phyloP scores from a whole-genome alignment of 2,113 vertebrate species.

The Chitala chitala region DNA sequence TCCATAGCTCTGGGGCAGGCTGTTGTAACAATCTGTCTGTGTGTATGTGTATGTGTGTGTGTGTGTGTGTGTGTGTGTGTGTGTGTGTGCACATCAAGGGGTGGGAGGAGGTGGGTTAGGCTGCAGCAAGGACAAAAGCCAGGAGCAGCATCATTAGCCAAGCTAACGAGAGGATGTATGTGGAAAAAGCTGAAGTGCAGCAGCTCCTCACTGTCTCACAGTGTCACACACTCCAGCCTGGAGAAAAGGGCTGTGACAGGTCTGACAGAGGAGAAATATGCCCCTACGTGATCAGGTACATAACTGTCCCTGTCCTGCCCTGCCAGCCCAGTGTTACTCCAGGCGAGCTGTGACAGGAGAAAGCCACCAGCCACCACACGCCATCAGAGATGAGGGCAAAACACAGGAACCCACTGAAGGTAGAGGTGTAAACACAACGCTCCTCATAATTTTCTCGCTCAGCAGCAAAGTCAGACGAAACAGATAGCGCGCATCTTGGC shows the following conservation, averaged over 20 bases:
- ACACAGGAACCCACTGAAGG: too few species aligned
- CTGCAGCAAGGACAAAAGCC: neutral
- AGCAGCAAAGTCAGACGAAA: too few species aligned
- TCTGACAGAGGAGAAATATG: neutral
- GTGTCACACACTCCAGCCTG: neutral
- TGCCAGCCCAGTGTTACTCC: neutral
- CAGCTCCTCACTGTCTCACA: neutral
- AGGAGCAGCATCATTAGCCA: conserved; percentile 15
- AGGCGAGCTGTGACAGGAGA: neutral
- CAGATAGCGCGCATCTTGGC: too few species aligned
- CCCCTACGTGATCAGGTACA: neutral
- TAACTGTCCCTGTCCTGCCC: neutral
- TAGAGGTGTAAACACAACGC: too few species aligned
- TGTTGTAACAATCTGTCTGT: neutral
- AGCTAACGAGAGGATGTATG: neutral
- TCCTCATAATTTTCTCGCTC: too few species aligned
- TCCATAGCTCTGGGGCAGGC: neutral
- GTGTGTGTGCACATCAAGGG: too few species aligned
- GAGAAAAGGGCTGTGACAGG: conserved; percentile 6
- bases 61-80: neutral
- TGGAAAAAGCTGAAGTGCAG: neutral
- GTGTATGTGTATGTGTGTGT: neutral
- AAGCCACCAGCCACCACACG: neutral
- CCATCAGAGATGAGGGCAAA: too few species aligned
- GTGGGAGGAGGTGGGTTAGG: too few species aligned